Conservation (phyloP, 2,797 vertebrate species). For the Cyprinella venusta region DNA sequence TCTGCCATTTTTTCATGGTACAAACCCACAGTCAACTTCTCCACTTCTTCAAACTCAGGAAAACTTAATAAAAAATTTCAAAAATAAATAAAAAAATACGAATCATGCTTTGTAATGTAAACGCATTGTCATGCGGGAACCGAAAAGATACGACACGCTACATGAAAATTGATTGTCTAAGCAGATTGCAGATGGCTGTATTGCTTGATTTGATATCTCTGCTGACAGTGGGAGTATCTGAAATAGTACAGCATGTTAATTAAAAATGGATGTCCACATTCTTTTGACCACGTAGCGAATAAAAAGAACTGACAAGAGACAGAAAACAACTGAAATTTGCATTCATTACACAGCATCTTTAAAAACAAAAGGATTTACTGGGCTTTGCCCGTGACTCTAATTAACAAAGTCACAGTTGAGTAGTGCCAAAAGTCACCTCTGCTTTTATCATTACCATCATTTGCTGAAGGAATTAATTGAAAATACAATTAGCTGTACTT, state of each 20-base stretch:
- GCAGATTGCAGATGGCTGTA: background rate
- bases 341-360: conserved; percentile 6
- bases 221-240: background rate
- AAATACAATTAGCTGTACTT: conserved; percentile 55
- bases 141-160: background rate
- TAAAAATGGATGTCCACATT: background rate
- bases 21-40: too few species aligned
- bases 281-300: background rate
- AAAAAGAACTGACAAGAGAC: background rate
- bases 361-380: conserved; percentile 36
- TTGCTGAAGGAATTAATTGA: conserved; percentile 59
- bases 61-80: too few species aligned
- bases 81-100: too few species aligned
- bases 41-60: too few species aligned
- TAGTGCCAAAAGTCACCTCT: conserved; percentile 51
- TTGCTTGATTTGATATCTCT: background rate
- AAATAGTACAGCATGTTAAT: background rate
- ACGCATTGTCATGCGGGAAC: background rate
- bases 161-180: background rate
- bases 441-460: conserved; percentile 56
- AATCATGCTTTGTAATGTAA: background rate
- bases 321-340: conserved; percentile 1
- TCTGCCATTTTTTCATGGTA: too few species aligned
- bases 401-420: conserved; percentile 53
- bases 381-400: conserved; percentile 53